Evolutionary conservation across 1,140 invertebrate species (phyloP), one percentile per base, ranked within the genome.

Genomic region (Lysiphlebus fabarum): DNA sequence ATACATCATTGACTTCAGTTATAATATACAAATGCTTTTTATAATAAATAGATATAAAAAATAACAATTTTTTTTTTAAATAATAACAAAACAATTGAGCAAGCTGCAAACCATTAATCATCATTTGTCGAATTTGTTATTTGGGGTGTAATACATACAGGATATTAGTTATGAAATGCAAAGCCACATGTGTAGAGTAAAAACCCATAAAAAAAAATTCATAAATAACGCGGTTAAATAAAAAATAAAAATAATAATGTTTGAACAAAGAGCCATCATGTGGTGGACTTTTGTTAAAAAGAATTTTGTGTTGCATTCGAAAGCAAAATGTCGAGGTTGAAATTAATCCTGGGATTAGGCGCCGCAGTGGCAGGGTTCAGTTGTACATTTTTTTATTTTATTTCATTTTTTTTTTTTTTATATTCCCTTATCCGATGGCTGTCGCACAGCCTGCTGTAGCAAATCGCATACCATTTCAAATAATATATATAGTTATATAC

Each of bases 301-400:
- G 40, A 58, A 17, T 53, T 26, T 49, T 45, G 56, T 53, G 41
- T 48, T n/a, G 36, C 47, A 48, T 49, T 36, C 40, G 47, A 47
- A 56, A 53, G 44, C 58, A 47, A 59, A 56, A 56, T 59, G 50
- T 58, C 58, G 58, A 63, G 55, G 58, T 63, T 56, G 55, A 58
- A 59, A 60, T 60, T 60, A 63, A 63, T 63, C 62, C 62, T 26
- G 8, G 62, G 62, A 63, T 63, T 63, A 63, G 58, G 55, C 48
- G 50, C 55, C 54, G 54, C 60, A 47, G 10, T 38, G 38, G 40
- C 48, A 17, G 34, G 34, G 50, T 43, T 44, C 12, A 50, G 42
- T 56, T 38, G 40, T 33, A 48, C 36, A 36, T 17, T 36, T 45
- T 44, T 53, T 33, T 56, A 53, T 56, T 38, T 26, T 17, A 41